phyloP scores from a whole-genome alignment of 2,888 invertebrate species.

The Stenodera caucasica region DNA sequence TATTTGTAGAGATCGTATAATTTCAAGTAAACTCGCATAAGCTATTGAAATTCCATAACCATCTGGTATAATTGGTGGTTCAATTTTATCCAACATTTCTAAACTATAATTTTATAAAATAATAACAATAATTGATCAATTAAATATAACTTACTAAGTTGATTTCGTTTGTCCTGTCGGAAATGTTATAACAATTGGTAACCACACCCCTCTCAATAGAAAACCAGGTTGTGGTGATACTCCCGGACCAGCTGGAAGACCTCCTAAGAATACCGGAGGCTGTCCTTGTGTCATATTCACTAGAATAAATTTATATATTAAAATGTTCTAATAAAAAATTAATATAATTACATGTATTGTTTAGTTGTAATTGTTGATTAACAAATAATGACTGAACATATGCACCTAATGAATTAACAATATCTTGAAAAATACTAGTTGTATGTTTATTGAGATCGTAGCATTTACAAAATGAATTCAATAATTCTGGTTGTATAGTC shows the following conservation, averaged over 20 bases:
- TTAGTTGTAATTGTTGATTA: conserved; percentile 65
- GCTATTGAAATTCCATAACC: conserved; percentile 97
- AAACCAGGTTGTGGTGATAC: conserved; percentile 89
- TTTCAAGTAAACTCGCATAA: conserved; percentile 90
- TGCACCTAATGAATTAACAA: conserved; percentile 89
- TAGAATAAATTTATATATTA: no score
- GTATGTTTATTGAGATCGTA: conserved; percentile 95
- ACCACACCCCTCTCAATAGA: conserved; percentile 89
- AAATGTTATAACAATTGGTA: conserved; percentile 84
- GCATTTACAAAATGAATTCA: conserved; percentile 90
- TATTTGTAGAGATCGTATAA: conserved; percentile 81
- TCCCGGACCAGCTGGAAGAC: conserved; percentile 73
- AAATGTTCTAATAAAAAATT: conserved; percentile 10
- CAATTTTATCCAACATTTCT: conserved; percentile 94
- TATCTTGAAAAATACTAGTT: conserved; percentile 91
- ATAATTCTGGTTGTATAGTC: conserved; percentile 82
- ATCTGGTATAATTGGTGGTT: conserved; percentile 92
- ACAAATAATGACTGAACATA: conserved; percentile 92
- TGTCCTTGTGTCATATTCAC: conserved; percentile 61
- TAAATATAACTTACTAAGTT: conserved; percentile 73
- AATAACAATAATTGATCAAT: neutral
- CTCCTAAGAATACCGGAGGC: conserved; percentile 66
- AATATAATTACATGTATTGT: conserved; percentile 51
- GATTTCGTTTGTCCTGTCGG: conserved; percentile 85
- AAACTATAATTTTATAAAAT: conserved; percentile 62